Percentiles rank a stretch among this genome's conserved stretches.
phyloP scores from a whole-genome alignment of 2,888 invertebrate species.

The Drosophila sordidapex region DNA sequence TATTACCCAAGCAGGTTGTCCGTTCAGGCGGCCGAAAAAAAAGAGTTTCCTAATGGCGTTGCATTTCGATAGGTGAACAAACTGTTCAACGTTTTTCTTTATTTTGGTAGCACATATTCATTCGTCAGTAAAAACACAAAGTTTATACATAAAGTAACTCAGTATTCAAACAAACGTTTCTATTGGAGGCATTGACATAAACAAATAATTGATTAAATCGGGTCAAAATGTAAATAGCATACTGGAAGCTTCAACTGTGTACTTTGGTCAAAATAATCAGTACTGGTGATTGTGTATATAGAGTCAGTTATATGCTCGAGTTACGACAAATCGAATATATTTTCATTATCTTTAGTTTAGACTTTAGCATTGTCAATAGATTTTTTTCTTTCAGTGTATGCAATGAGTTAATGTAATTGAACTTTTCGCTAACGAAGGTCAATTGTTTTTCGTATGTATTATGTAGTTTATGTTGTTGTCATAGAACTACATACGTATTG shows the following conservation, averaged over 20 bases:
- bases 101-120: constrained; percentile 28
- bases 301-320: background rate
- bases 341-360: background rate
- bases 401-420: constrained; percentile 64
- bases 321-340: background rate
- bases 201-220: background rate
- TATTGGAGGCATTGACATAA: background rate
- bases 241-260: background rate
- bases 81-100: constrained; percentile 25
- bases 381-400: constrained; percentile 26
- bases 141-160: background rate
- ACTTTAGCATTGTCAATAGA: background rate
- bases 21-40: constrained; percentile 34
- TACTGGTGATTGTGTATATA: background rate
- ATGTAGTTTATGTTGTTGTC: constrained; percentile 41
- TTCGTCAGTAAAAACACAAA: constrained; percentile 7
- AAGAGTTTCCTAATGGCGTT: constrained; percentile 55
- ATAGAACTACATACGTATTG: constrained; percentile 14
- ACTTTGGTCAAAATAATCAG: background rate
- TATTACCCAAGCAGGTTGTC: constrained; percentile 77
- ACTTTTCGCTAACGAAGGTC: constrained; percentile 73
- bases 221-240: background rate
- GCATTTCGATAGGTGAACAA: constrained; percentile 62
- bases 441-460: constrained; percentile 57
- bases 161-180: background rate